Percentiles rank a stretch among this genome's conserved stretches.
Conservation (phyloP, 1,140 invertebrate species). For the Idris sp. region DNA sequence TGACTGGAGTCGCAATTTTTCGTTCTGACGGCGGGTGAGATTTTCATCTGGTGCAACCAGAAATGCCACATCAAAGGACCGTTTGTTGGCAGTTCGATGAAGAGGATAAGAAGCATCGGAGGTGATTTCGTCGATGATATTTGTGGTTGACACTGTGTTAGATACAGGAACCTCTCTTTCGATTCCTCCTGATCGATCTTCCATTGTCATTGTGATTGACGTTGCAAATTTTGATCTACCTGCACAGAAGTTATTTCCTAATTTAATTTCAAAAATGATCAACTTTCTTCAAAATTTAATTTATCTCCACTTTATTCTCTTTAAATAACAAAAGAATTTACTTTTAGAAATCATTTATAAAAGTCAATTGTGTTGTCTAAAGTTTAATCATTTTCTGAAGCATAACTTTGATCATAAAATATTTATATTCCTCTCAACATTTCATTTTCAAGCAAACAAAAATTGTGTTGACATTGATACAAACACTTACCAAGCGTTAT, state of each 20-base stretch:
- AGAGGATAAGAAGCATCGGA: constrained; percentile 73
- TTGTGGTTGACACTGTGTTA: constrained; percentile 66
- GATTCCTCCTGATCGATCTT: constrained; percentile 76
- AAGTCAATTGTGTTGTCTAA: no score
- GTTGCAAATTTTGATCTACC: no score
- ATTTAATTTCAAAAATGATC: no score
- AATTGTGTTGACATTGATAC: constrained; percentile 13
- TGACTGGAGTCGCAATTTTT: constrained; percentile 76
- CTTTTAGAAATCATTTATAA: no score
- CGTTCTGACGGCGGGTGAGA: constrained; percentile 82
- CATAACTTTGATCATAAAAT: no score
- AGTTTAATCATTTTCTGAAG: no score
- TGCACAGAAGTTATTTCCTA: no score
- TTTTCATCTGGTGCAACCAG: constrained; percentile 91
- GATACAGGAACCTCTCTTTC: constrained; percentile 73
- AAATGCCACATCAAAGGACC: constrained; percentile 92
- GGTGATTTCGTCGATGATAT: constrained; percentile 67
- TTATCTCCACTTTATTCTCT: no score
- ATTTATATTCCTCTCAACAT: no score
- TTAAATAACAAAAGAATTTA: no score
- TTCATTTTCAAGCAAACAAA: no score
- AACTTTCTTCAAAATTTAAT: no score
- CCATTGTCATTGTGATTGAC: constrained; percentile 76
- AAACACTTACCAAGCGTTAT: constrained; percentile 46
- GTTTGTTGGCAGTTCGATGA: constrained; percentile 79